Percentiles rank a stretch among this genome's conserved stretches.
Conservation (phyloP, 2,797 vertebrate species). For the Etheostoma perlongum region DNA sequence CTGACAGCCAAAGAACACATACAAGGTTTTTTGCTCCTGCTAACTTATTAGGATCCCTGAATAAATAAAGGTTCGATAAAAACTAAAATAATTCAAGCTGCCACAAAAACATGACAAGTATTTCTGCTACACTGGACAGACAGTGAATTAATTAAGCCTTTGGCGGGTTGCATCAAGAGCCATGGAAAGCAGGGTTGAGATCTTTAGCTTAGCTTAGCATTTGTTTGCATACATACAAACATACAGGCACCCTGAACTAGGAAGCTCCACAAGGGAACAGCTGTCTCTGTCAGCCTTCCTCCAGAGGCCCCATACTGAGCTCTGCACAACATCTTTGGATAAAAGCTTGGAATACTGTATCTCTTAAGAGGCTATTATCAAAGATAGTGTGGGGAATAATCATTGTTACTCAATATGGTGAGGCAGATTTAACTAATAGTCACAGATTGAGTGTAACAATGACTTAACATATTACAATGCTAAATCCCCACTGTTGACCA, state of each 20-base stretch:
- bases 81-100: constrained; percentile 60
- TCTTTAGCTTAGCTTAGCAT: constrained; percentile 63
- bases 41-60: constrained; percentile 34
- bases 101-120: constrained; percentile 83
- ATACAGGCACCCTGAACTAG: constrained; percentile 40
- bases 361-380: constrained; percentile 7
- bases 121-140: constrained; percentile 57
- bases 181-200: constrained; percentile 23
- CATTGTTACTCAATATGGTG: not conserved
- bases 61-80: too few relatives aligned
- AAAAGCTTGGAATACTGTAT: constrained; percentile 28
- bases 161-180: constrained; percentile 29
- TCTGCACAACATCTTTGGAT: constrained; percentile 40
- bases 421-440: not conserved
- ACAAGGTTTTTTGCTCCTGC: constrained; percentile 1
- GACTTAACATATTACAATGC: not conserved
- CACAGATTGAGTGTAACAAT: not conserved
- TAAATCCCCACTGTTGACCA: not conserved
- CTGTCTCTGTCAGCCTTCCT: constrained; percentile 77
- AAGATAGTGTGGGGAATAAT: not conserved
- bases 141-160: constrained; percentile 65
- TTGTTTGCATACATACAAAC: constrained; percentile 20
- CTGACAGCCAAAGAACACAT: not conserved
- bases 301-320: constrained; percentile 68
- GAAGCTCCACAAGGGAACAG: constrained; percentile 68